These are phyloP conservation scores for Synanthedon vespiformis DNA, from an alignment of 2,888 invertebrate genomes.

Conservation along the genomic window DNA sequence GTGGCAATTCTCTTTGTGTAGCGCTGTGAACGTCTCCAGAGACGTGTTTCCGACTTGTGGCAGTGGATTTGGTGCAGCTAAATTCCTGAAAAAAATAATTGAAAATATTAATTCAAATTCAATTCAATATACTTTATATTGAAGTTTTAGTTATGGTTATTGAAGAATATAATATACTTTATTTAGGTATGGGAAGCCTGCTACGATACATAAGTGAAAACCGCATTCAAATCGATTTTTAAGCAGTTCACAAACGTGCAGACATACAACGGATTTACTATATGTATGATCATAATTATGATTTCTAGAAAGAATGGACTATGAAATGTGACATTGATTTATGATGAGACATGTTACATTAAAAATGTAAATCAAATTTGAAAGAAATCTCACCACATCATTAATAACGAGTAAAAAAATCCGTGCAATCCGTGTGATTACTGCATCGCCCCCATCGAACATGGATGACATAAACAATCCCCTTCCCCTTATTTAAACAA, in stretches of 20 bases:
- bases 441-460: conserved; percentile 19
- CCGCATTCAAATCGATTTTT: too few relatives aligned
- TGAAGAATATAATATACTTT: too few relatives aligned
- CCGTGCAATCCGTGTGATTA: background rate
- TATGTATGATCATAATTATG: too few relatives aligned
- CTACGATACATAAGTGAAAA: too few relatives aligned
- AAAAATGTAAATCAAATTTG: background rate
- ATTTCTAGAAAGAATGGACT: background rate
- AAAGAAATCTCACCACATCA: background rate
- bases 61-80: conserved; percentile 35
- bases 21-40: conserved; percentile 33
- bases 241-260: too few relatives aligned
- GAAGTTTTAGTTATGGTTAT: too few relatives aligned
- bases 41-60: conserved; percentile 35
- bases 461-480: conserved; percentile 45
- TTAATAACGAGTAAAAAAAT: background rate
- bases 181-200: too few relatives aligned
- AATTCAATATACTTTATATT: too few relatives aligned
- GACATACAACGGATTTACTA: too few relatives aligned
- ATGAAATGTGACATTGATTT: background rate
- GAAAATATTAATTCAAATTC: background rate
- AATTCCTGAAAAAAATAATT: conserved; percentile 39
- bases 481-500: conserved; percentile 49
- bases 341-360: background rate
- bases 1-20: conserved; percentile 77